Base-by-base conservation (phyloP, 1,140 invertebrate species). In the Coboldia fuscipes region DNA sequence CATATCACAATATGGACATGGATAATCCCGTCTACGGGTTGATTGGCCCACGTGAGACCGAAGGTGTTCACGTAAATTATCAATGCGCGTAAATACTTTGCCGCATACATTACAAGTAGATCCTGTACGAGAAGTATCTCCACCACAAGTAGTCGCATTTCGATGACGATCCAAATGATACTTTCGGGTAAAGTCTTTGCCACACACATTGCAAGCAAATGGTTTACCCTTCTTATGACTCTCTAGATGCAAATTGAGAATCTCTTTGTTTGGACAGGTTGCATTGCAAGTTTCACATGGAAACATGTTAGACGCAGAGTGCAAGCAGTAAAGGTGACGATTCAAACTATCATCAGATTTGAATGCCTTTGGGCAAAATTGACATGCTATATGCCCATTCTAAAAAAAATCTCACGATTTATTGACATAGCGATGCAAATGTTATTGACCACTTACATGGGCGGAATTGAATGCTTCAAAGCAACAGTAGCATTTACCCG, bases 161-260 rank as follows among this genome's bases (percentile, higher is more conserved):
- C 75, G 64, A 48, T 84, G 79, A 17, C 77, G 63, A 44, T 75
- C 70, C 34, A 83, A 53, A 42, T 81, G 75, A 44, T 78, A 80
- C 40, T 74, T 75, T 27, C 76, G 57, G 13, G 72, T 75, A 42
- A 83, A 83, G 36, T 71, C 66, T 45, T 68, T 70, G 20, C 57
- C 55, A 44, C 70, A 72, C 22, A 60, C 53, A 29, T 54, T 45
- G 39, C 56, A 58, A 4, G 50, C 49, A 29, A 45, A 55, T 1
- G 50, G 50, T 23, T 55, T 55, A 17, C 51, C 51, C 9, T 39
- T 45, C 21, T 46, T 45, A 35, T 54, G 51, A 28, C 50, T 47
- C 17, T 52, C 45, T 37, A 49, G 44, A 30, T 54, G 51, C 3
- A 54, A 29, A 37, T 49, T 43, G 6, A 54, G 35, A 23, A 54